Evolutionary conservation across 2,888 invertebrate genomes (phyloP).

Genomic region (Dolichomitus sp.): DNA sequence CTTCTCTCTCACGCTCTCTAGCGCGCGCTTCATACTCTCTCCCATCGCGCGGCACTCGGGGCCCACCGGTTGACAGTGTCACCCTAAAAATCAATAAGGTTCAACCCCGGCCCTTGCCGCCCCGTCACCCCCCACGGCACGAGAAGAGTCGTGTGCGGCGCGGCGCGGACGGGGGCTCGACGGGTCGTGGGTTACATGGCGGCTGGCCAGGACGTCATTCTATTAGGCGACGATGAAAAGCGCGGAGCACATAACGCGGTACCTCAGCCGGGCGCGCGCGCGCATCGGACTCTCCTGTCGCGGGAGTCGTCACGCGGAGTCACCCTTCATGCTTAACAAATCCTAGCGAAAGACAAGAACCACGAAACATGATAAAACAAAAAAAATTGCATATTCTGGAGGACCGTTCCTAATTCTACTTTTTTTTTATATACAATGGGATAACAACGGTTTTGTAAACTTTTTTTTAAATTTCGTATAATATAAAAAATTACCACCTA

Average conservation of each 20-base stretch:
- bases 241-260: slow-evolving; percentile 47
- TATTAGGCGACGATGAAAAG: slow-evolving; percentile 77
- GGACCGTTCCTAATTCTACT: no score
- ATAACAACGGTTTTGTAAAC: no score
- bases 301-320: slow-evolving; percentile 21
- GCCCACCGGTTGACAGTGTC: slow-evolving; percentile 88
- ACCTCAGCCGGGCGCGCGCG: slow-evolving; percentile 4
- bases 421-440: no score
- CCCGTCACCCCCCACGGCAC: slow-evolving; percentile 81
- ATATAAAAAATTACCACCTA: background rate
- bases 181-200: slow-evolving; percentile 77
- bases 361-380: background rate
- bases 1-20: slow-evolving; percentile 75
- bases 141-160: slow-evolving; percentile 13
- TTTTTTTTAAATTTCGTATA: background rate
- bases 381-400: background rate
- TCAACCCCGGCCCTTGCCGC: slow-evolving; percentile 86
- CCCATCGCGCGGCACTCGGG: slow-evolving; percentile 83
- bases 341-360: background rate
- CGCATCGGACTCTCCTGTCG: background rate
- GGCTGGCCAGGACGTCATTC: slow-evolving; percentile 79
- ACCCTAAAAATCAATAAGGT: slow-evolving; percentile 90
- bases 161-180: slow-evolving; percentile 63
- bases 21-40: slow-evolving; percentile 15
- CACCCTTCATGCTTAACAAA: slow-evolving; percentile 26